Conservation (phyloP, 2,888 invertebrate species). For the Drosophila rellima region DNA sequence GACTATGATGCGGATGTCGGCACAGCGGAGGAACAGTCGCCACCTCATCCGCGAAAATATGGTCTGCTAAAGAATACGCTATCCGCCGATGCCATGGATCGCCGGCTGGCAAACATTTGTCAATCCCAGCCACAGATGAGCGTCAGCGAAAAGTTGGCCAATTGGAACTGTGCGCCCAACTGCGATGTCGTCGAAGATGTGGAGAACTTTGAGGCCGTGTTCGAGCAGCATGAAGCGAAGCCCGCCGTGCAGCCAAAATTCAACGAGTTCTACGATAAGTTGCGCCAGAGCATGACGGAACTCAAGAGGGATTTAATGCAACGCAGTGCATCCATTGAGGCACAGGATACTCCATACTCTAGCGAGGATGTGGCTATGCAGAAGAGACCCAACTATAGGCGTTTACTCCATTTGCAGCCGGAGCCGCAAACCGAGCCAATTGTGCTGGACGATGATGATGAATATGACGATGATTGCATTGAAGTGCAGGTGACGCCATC, state of each 20-base stretch:
- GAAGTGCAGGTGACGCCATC: constrained; percentile 61
- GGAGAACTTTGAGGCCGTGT: constrained; percentile 77
- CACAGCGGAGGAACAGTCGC: constrained; percentile 51
- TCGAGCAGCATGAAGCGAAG: constrained; percentile 70
- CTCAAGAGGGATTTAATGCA: constrained; percentile 9
- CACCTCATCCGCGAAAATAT: constrained; percentile 61
- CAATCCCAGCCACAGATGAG: constrained; percentile 81
- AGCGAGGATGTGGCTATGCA: constrained; percentile 37
- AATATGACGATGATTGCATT: constrained; percentile 58
- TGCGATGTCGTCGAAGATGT: constrained; percentile 84
- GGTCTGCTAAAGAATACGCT: constrained; percentile 81
- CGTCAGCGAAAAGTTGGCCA: constrained; percentile 77
- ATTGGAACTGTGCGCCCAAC: constrained; percentile 77
- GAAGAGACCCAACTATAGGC: constrained; percentile 49
- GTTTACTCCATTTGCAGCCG: constrained; percentile 44
- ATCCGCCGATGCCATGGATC: constrained; percentile 81
- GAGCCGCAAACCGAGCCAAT: constrained; percentile 54
- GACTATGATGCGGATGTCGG: constrained; percentile 67
- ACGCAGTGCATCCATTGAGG: constrained; percentile 6
- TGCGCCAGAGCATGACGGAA: constrained; percentile 31
- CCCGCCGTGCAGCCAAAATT: constrained; percentile 47
- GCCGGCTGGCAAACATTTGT: constrained; percentile 75
- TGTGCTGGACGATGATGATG: constrained; percentile 52
- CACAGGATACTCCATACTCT: constrained; percentile 33
- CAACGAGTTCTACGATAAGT: constrained; percentile 48